Evolutionary conservation across 2,113 vertebrate genomes (phyloP), one percentile per base, ranked within the genome.

Genomic region (Centropus bengalensis): DNA sequence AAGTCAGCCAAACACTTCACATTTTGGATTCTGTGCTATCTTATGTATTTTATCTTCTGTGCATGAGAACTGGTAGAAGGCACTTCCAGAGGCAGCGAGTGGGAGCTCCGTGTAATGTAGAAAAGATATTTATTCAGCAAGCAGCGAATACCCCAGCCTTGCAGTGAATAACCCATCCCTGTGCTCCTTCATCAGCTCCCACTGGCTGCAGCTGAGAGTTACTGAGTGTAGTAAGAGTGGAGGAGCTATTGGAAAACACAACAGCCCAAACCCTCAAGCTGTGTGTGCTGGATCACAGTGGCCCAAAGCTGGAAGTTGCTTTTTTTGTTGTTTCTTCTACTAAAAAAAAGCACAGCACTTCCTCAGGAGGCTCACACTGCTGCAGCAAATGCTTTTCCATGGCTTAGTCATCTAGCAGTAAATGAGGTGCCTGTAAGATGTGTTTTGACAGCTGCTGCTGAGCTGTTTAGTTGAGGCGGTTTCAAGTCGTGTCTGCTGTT

Each of bases 361-460:
- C 58, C 87, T 70, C 12, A 47, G 51, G 89, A 89, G 33, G 71
- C 78, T n/a, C 51, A 47, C 22, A 47, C 22, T 84, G 79, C 80
- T 86, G 23, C 54, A 59, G 89, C 88, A 93, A 67, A 24, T 95
- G 51, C 86, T 95, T 93, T 96, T 87, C 70, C 81, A 51, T 49
- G 51, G 69, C 81, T 93, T 89, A 95, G 74, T 95, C 94, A 96
- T 27, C 67, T 59, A 79, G 62, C 74, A 67, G 76, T 76, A 90
- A 84, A 87, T 47, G 82, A 89, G 66, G 82, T 82, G 90, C 86
- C 74, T 82, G 77, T 74, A 86, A 28, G 63, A 67, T 80, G 19
- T 87, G 81, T 96, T 96, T 95, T 95, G 95, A 96, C 94, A 96
- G 86, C 70, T 92, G 93, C 83, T 88, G 73, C 88, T 90, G 80